Evolutionary conservation across 2,888 invertebrate genomes (phyloP).

Genomic region (Sycophila texana): DNA sequence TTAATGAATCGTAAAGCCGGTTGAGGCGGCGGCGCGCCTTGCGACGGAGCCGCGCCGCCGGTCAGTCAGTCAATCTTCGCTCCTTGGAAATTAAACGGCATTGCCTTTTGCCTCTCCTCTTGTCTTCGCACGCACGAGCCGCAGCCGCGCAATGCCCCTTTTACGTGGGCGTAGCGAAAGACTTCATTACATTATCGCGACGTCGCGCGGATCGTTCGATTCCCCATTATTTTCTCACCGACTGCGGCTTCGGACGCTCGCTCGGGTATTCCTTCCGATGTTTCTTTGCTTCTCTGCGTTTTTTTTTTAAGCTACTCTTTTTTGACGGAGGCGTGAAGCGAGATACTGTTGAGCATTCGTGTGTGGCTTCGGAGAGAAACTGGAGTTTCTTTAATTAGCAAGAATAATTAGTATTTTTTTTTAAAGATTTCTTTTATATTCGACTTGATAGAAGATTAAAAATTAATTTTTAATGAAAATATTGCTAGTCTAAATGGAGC

Average conservation of each 20-base stretch:
- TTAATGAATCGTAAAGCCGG: conserved; percentile 69
- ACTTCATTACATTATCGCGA: conserved; percentile 51
- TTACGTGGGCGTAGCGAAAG: conserved; percentile 59
- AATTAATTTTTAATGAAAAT: too few species aligned
- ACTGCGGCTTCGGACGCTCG: neutral
- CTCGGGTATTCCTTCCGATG: neutral
- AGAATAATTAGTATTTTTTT: too few species aligned
- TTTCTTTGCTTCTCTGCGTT: neutral
- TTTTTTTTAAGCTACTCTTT: too few species aligned
- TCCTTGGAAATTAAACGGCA: conserved; percentile 63
- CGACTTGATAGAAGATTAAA: too few species aligned
- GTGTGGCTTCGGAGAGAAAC: too few species aligned
- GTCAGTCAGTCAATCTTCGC: conserved; percentile 64
- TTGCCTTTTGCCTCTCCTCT: conserved; percentile 42
- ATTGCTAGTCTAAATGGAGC: too few species aligned
- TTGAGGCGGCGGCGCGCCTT: conserved; percentile 58
- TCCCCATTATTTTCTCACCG: conserved; percentile 19
- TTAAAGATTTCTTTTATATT: too few species aligned
- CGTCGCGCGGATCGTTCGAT: conserved; percentile 30
- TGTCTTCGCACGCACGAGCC: neutral
- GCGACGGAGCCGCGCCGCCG: conserved; percentile 59
- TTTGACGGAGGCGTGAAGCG: too few species aligned
- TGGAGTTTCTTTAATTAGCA: too few species aligned
- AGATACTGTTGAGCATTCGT: too few species aligned
- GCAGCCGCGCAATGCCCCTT: conserved; percentile 54